phyloP scores from a whole-genome alignment of 2,888 invertebrate genomes.

The Drosophila suboccidentalis region DNA sequence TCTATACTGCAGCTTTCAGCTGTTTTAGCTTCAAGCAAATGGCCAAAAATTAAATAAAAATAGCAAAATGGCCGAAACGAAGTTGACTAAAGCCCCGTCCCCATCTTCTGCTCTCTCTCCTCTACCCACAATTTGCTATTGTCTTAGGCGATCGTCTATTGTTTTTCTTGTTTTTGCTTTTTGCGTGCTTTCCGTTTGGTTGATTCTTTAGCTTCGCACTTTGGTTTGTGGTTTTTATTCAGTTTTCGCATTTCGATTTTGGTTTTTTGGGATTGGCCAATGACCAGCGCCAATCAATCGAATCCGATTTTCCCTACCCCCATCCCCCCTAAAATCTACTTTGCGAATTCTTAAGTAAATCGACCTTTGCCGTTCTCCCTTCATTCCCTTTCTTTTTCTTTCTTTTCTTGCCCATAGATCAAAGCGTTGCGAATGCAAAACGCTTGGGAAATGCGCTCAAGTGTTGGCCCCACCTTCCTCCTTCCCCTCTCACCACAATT shows the following conservation, averaged over 20 bases:
- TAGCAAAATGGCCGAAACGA: constrained; percentile 57
- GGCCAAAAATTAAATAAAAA: constrained; percentile 66
- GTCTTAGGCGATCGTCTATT: constrained; percentile 20
- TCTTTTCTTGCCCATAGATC: constrained; percentile 51
- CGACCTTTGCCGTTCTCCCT: not conserved
- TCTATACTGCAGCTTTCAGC: not conserved
- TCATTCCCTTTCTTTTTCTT: not conserved
- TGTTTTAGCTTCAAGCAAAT: constrained; percentile 32
- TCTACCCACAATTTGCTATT: not conserved
- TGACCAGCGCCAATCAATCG: constrained; percentile 61
- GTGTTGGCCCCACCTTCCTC: constrained; percentile 20
- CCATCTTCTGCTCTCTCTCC: not conserved
- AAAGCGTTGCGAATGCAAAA: constrained; percentile 61
- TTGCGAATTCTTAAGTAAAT: constrained; percentile 40
- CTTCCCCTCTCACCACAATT: not conserved
- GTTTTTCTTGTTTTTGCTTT: constrained; percentile 12
- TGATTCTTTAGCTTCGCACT: constrained; percentile 58
- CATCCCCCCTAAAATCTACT: constrained; percentile 1
- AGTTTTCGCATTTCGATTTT: constrained; percentile 20
- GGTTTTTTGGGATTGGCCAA: constrained; percentile 38
- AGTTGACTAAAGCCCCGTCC: constrained; percentile 2
- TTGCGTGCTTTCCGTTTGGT: constrained; percentile 66
- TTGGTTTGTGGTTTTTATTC: constrained; percentile 18
- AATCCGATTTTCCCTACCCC: constrained; percentile 6
- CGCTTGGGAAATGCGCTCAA: constrained; percentile 60